Evolutionary conservation across 2,113 vertebrate species (phyloP).

Genomic region (Corythaixoides concolor): DNA sequence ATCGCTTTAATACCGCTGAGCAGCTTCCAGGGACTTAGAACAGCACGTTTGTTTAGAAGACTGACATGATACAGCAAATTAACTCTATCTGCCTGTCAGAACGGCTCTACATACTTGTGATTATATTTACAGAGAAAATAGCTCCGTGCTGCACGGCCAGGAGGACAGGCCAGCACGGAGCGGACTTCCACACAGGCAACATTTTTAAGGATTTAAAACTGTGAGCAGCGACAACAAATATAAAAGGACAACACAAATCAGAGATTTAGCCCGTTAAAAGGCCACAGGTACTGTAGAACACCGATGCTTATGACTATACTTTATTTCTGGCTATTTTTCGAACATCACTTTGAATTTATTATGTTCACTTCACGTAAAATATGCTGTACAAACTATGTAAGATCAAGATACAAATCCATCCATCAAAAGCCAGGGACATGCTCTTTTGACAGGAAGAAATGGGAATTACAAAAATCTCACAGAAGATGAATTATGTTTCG

Average conservation of each 20-base stretch:
- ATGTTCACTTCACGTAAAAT: not conserved
- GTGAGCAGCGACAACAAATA: not conserved
- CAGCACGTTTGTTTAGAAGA: no score
- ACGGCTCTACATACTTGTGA: rapidly evolving
- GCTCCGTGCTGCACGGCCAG: not conserved
- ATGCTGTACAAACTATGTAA: not conserved
- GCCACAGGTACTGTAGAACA: not conserved
- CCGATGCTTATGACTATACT: not conserved
- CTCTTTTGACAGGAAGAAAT: not conserved
- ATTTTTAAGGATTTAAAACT: not conserved
- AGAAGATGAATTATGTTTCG: not conserved
- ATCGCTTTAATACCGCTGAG: rapidly evolving
- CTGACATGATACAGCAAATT: not conserved
- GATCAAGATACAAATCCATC: not conserved
- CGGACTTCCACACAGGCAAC: not conserved
- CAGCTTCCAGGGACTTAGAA: not conserved
- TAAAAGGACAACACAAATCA: not conserved
- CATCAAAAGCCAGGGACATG: not conserved
- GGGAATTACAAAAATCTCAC: not conserved
- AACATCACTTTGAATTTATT: not conserved
- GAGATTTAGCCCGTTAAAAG: not conserved
- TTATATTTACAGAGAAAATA: rapidly evolving
- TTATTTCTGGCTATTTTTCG: not conserved
- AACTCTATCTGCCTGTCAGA: not conserved
- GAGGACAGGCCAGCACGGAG: rapidly evolving